Base-by-base conservation (phyloP, 2,888 invertebrate species). In the Mechanitis messenoides region DNA sequence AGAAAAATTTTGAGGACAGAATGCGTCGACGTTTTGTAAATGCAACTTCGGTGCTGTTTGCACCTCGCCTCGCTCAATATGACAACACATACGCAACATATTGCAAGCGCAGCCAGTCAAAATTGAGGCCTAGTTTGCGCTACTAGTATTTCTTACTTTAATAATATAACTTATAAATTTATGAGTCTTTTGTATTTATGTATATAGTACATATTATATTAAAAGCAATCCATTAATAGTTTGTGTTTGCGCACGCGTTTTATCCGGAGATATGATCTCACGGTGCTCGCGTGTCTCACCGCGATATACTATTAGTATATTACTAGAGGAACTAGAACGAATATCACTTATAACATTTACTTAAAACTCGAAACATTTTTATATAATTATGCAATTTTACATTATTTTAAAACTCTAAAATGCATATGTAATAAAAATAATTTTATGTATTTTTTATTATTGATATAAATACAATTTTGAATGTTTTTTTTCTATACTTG, bases 251-350 rank as follows among this genome's bases (percentile, higher is more conserved):
- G 58, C 65, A 68, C 70, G 71, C 70, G 65, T 69, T 75, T 78
- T 75, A 83, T 83, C 83, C 83, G 81, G 65, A 63, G 70, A 81
- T 83, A 76, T 67, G 74, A 83, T 84, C 83, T 80, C 83, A 80
- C 81, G 81, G 67, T 69, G 77, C 68, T 83, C 74, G 84, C 84
- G 82, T 84, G 84, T 76, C 76, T 56, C 63, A 62, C 66, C 71
- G 72, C 78, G 74, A 76, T 82, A 78, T 75, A 74, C 74, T 11
- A 28, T 6, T 31, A 6, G 69, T 3, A 5, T 3, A 35, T 71
- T 50, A 50, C 50, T 31, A 72, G 6, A 1, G 31, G 9, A 50
- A 50, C 50, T 31, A 3, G 50, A 50, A 31, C 9, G 3, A 3
- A 31, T 50, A 50, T 50, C 50, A 50, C 50, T 50, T 50, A 31